Base-by-base conservation (phyloP, 2,113 vertebrate genomes). In the Todiramphus chloris region DNA sequence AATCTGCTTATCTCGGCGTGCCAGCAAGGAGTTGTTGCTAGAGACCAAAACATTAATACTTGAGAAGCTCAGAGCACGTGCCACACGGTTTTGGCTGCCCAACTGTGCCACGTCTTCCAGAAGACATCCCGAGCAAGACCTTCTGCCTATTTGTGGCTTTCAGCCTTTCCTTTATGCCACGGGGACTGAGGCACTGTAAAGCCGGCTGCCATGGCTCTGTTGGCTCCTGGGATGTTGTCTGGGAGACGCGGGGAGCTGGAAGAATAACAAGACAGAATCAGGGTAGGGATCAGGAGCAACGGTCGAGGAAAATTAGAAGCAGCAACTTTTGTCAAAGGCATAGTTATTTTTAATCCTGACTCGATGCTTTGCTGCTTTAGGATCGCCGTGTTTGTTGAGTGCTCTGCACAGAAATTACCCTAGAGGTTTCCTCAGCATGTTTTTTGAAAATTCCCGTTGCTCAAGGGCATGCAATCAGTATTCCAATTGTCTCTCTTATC, bases 391-490 rank as follows among this genome's bases (percentile, higher is more conserved):
- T 67, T 88, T 84, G 46, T 87, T 84, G 53, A 28, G 8, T 60
- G 24, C 83, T 83, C 48, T 48, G 67, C 48, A 76, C 69, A 87
- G 51, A 84, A 95, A 78, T 86, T 93, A 83, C 67, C 72, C 78
- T 85, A 55, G 82, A 89, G 78, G 18, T 69, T 94, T 94, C 82
- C 55, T 87, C 72, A 11, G n/a, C 70, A 2, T 88, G 63, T 85
- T 94, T 94, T 55, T 41, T 94, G 63, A 90, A 93, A 91, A 95
- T 95, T 93, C 87, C 84, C 67, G 25, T 93, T 94, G 87, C 96
- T 96, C 28, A 66, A 33, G 89, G 95, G 95, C 70, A 91, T 46
- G 78, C 72, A 95, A 96, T 96, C 82, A 94, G 93, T 91, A 95
- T 96, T 94, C 84, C 75, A 85, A 15, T 90, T 94, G 78, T 87